Base-by-base conservation (phyloP, 2,888 invertebrate genomes). In the Macrosiphum euphorbiae region DNA sequence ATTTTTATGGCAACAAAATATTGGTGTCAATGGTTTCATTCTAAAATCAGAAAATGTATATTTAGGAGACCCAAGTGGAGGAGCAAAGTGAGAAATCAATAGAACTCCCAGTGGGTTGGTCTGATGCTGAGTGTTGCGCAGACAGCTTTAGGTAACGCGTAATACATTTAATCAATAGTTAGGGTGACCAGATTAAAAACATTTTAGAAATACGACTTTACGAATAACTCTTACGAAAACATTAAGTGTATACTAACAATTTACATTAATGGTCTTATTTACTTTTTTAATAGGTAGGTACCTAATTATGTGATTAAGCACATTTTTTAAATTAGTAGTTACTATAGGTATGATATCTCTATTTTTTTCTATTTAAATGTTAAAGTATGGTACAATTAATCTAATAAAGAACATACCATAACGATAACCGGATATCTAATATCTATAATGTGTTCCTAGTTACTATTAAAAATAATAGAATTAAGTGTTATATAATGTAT, bases 91-190 rank as follows among this genome's bases (percentile, higher is more conserved):
- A n/a, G 89, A 90, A 90, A 90, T 90, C 89, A 61, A 90, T 90
- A 90, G 11, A 55, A 44, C 28, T 47, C 89, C 61, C 89, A n/a
- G 89, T 61, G 89, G 89, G 89, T 47, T 90, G 89, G 67, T 47
- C 61, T 90, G 89, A 90, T 90, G 89, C 89, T 90, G 61, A 10
- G 89, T 90, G 89, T 67, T 90, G 89, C 61, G 89, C 89, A 90
- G 89, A 90, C 55, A 58, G 55, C 55, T 88, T 52, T 88, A 88
- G 88, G 55, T 88, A 55, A 88, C 35, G 44, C 88, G 35, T 58
- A 26, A 55, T 55, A 88, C 26, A 88, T 88, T 88, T 52, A 88
- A 88, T 88, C 88, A 88, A 88, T 88, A 88, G 88, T 88, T 88
- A 26, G 88, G 52, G 88, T 41, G 55, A 88, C 88, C 55, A 88